A percentile compares a stretch with the other conserved stretches of the same genome.
Evolutionary conservation across 2,888 invertebrate species (phyloP).

Genomic region (Sialis fuliginosa): DNA sequence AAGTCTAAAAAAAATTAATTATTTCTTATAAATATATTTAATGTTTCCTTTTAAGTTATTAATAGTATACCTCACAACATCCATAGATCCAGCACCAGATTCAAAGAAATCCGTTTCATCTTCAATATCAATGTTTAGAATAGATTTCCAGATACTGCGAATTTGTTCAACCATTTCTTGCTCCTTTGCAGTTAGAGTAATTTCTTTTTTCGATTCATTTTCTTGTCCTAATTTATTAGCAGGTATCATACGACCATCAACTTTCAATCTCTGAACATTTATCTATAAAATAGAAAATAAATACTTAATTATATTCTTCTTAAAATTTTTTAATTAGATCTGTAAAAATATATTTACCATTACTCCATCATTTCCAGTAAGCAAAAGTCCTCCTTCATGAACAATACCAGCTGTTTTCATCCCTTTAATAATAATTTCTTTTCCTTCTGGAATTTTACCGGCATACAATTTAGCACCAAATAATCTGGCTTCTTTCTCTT

Average conservation of each 20-base stretch:
- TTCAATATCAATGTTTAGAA: slow-evolving; percentile 57
- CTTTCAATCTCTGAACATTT: slow-evolving; percentile 58
- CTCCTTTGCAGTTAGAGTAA: slow-evolving; percentile 61
- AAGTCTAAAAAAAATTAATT: slow-evolving; percentile 28
- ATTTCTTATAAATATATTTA: neutral
- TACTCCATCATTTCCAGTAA: slow-evolving; percentile 65
- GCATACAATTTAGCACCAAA: slow-evolving; percentile 68
- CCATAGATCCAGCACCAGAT: slow-evolving; percentile 96
- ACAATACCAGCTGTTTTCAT: slow-evolving; percentile 43
- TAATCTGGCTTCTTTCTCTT: slow-evolving; percentile 46
- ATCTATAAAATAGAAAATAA: slow-evolving; percentile 30
- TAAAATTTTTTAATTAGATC: neutral
- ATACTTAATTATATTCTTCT: neutral
- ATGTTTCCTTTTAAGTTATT: neutral
- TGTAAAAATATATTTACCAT: slow-evolving; percentile 33
- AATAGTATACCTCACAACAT: slow-evolving; percentile 52
- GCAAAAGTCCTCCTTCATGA: slow-evolving; percentile 60
- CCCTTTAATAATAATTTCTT: slow-evolving; percentile 40
- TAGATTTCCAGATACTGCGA: slow-evolving; percentile 64
- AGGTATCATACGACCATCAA: slow-evolving; percentile 63
- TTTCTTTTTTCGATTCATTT: slow-evolving; percentile 26
- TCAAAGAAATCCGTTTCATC: slow-evolving; percentile 81
- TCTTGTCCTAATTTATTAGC: slow-evolving; percentile 64
- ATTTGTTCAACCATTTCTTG: slow-evolving; percentile 42
- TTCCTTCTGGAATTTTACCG: slow-evolving; percentile 33